These are phyloP conservation scores for Coenonympha arcania DNA, from an alignment of 2,888 invertebrate genomes.

Conservation along the genomic window DNA sequence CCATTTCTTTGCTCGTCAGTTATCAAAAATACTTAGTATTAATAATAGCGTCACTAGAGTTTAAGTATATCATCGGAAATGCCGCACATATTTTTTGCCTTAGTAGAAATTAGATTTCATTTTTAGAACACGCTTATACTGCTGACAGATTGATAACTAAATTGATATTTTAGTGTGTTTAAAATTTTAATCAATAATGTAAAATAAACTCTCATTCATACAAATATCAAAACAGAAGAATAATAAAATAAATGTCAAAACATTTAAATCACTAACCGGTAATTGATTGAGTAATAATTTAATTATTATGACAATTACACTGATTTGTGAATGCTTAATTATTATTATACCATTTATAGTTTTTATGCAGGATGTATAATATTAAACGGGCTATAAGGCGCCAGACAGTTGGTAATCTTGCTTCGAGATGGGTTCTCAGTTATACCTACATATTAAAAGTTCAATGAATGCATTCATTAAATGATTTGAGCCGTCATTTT, in stretches of 20 bases:
- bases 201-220: background rate
- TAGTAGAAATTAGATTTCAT: background rate
- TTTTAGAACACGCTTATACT: background rate
- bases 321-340: no score
- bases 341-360: background rate
- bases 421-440: no score
- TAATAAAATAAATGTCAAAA: background rate
- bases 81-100: background rate
- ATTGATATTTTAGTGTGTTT: background rate
- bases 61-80: conserved; percentile 1
- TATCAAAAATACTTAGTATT: background rate
- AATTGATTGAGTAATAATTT: background rate
- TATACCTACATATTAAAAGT: background rate
- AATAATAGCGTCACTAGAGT: background rate
- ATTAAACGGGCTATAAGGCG: background rate
- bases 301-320: background rate
- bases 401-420: background rate
- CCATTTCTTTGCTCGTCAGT: background rate
- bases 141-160: background rate
- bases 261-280: background rate
- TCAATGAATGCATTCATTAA: background rate
- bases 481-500: background rate
- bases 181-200: background rate
- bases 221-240: background rate
- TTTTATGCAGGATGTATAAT: background rate